A percentile compares a stretch with the other conserved stretches of the same genome.
Conservation (phyloP, 2,113 vertebrate genomes). For the Spheniscus mendiculus region DNA sequence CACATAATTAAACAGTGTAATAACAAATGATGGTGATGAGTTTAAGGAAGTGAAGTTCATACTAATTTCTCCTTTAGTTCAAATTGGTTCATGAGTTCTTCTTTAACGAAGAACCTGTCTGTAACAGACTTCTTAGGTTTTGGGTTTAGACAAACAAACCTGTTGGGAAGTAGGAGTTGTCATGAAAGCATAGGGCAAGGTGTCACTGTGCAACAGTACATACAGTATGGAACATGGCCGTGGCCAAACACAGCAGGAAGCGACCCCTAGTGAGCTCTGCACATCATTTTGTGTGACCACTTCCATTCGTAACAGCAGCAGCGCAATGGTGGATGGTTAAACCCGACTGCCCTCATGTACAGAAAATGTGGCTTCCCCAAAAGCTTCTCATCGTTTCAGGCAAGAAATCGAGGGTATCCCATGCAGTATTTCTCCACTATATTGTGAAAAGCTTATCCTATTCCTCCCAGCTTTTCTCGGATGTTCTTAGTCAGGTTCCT, state of each 20-base stretch:
- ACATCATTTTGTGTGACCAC: not conserved
- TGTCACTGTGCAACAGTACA: not conserved
- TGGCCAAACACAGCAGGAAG: not conserved
- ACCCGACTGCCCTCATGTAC: fast-evolving
- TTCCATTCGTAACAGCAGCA: not conserved
- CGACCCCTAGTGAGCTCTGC: fast-evolving
- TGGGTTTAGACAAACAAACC: not conserved
- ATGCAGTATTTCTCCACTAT: not conserved
- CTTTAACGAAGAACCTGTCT: not conserved
- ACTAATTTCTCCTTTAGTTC: not conserved
- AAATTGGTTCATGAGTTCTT: not conserved
- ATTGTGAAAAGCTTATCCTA: not conserved
- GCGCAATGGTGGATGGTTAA: not conserved
- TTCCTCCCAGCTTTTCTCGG: not conserved
- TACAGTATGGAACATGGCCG: not conserved
- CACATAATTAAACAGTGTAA: not conserved
- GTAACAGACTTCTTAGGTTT: not conserved
- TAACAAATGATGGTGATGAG: not conserved
- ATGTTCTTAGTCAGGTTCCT: not conserved
- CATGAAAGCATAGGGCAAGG: not conserved
- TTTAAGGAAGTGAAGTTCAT: not conserved
- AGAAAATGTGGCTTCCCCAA: not conserved
- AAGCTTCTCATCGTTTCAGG: not conserved
- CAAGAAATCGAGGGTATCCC: not conserved
- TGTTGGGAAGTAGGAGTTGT: not conserved